phyloP scores from a whole-genome alignment of 2,888 invertebrate genomes.

The Drosophila tripunctata region DNA sequence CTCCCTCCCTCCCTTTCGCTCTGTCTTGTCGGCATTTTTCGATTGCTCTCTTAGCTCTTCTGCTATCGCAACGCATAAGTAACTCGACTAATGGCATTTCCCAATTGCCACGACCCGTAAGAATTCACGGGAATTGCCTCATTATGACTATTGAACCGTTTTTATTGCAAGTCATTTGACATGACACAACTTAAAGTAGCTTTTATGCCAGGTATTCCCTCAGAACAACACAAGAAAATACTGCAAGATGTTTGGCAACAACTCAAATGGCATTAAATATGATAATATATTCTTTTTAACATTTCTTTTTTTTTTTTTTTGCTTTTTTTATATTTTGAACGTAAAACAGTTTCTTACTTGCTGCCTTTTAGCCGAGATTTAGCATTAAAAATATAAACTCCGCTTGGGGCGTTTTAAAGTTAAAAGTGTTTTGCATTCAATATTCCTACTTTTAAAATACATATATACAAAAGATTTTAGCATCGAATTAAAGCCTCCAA shows the following conservation, averaged over 20 bases:
- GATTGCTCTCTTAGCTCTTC: background rate
- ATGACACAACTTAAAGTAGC: constrained; percentile 24
- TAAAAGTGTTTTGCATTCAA: background rate
- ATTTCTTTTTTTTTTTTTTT: too few relatives aligned
- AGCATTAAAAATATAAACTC: constrained; percentile 7
- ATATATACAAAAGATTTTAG: background rate
- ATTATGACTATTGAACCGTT: constrained; percentile 35
- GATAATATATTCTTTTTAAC: background rate
- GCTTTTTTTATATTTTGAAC: too few relatives aligned
- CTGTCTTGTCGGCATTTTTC: too few relatives aligned
- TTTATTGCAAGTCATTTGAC: constrained; percentile 33
- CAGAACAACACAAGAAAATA: too few relatives aligned
- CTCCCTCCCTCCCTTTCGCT: too few relatives aligned
- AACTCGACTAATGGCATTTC: constrained; percentile 22
- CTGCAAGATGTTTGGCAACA: background rate
- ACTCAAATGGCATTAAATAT: constrained; percentile 11
- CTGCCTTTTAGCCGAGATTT: background rate
- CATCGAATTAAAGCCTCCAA: too few relatives aligned
- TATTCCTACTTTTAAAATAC: background rate
- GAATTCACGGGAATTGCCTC: constrained; percentile 13
- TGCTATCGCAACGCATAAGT: constrained; percentile 21
- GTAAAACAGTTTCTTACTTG: background rate
- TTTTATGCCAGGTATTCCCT: constrained; percentile 26
- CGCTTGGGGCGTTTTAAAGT: background rate
- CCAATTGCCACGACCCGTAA: background rate